Conservation (phyloP, 1,140 invertebrate species). For the Littorina saxatilis region DNA sequence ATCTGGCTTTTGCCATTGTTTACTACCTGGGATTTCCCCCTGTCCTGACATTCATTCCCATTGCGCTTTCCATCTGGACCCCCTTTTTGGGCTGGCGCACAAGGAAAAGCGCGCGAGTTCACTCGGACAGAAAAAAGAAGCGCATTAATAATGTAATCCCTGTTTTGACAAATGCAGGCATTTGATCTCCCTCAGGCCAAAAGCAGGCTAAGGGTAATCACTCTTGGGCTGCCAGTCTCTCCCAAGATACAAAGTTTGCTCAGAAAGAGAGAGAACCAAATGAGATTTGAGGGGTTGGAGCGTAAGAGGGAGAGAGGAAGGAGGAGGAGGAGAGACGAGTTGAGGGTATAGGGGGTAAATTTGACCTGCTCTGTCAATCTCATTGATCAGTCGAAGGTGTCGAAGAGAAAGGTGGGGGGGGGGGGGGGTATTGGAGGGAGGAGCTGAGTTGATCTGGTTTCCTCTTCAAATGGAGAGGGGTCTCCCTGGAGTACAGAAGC, state of each 20-base stretch:
- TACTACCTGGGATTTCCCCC: neutral
- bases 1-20: no score
- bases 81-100: no score
- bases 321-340: neutral
- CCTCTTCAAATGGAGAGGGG: constrained; percentile 25
- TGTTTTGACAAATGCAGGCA: constrained; percentile 19
- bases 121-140: no score
- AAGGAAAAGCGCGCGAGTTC: no score
- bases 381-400: no score
- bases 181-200: neutral
- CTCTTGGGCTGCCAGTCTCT: constrained; percentile 4
- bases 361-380: no score
- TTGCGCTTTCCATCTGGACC: no score
- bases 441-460: neutral
- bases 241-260: neutral
- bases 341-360: no score
- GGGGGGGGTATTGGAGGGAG: neutral
- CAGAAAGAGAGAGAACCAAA: neutral
- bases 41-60: neutral
- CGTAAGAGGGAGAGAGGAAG: neutral
- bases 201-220: constrained; percentile 1
- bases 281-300: neutral
- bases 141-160: constrained; percentile 22
- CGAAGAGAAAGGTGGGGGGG: neutral
- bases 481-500: constrained; percentile 24